Conservation (phyloP, 2,113 vertebrate species). For the Salvelinus fontinalis region DNA sequence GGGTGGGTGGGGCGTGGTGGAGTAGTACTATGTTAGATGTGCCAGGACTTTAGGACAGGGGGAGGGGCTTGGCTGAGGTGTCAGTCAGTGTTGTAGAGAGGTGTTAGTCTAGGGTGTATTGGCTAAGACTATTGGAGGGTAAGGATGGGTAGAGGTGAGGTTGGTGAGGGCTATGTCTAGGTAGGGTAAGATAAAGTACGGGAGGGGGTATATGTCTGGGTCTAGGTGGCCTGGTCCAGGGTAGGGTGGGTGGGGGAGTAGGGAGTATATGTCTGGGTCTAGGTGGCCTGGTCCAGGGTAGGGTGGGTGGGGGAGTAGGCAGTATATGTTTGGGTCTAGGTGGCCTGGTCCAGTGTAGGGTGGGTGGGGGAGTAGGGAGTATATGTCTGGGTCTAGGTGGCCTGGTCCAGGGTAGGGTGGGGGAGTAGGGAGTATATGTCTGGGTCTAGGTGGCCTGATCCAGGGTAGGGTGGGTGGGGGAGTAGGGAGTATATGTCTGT, state of each 20-base stretch:
- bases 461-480: too few relatives aligned
- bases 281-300: background rate
- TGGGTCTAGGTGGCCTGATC: too few relatives aligned
- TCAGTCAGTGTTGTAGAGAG: too few relatives aligned
- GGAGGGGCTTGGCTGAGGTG: too few relatives aligned
- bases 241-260: too few relatives aligned
- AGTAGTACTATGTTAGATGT: background rate
- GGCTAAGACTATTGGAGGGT: background rate
- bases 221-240: background rate
- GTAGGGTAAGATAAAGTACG: background rate
- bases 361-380: background rate
- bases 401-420: background rate
- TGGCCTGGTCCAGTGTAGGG: background rate
- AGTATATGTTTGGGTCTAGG: background rate
- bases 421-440: too few relatives aligned
- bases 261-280: background rate
- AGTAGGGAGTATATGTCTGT: too few relatives aligned
- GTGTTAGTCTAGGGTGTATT: background rate
- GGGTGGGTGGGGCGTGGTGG: background rate
- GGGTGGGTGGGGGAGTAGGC: background rate
- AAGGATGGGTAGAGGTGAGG: background rate
- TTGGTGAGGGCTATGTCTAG: background rate
- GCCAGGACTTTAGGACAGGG: background rate
- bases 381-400: too few relatives aligned
- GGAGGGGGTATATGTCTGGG: background rate